Base-by-base conservation (phyloP, 2,797 vertebrate species). In the Danio jaintianensis region DNA sequence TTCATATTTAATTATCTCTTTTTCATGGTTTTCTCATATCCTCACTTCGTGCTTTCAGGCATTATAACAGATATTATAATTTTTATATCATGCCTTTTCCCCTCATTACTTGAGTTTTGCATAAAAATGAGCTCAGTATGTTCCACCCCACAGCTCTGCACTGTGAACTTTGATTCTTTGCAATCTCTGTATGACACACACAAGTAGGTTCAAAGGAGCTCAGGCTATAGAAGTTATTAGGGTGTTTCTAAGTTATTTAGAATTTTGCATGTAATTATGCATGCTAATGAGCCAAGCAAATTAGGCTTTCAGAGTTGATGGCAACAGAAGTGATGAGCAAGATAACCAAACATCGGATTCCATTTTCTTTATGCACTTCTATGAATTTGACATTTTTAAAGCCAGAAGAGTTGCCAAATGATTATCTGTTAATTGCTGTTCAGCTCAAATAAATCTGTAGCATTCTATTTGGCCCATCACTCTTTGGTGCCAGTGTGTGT, bases 211-310 rank as follows among this genome's bases (percentile, higher is more conserved):
- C 81, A 86, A 87, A 90, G 83, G 40, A 20, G 1, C 74, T 22
- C 38, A 52, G 61, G 56, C 78, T 86, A 78, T 83, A 72, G 48
- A 75, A 81, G 56, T 84, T 86, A 86, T 82, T 86, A 84, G 85
- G 74, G 52, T 47, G 61, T 69, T 78, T 88, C 88, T 89, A 82
- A 80, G 69, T 86, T 86, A 80, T 81, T 88, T 81, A 88, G 83
- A 90, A 90, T 91, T 85, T 89, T 88, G 91, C 86, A 92, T 91
- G 82, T 83, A 89, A 90, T 91, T 87, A 90, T 61, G 84, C 83
- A 85, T 88, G 83, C 82, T 90, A 89, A 91, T 79, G 12, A 87
- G 80, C 77, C 75, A 85, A 89, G 88, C 78, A 86, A 87, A 86
- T 87, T 61, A 73, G 45, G 74, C 75, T 74, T 79, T 88, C 86